Evolutionary conservation across 2,888 invertebrate genomes (phyloP), one percentile per base, ranked within the genome.

Genomic region (Shargacucullia verbasci): DNA sequence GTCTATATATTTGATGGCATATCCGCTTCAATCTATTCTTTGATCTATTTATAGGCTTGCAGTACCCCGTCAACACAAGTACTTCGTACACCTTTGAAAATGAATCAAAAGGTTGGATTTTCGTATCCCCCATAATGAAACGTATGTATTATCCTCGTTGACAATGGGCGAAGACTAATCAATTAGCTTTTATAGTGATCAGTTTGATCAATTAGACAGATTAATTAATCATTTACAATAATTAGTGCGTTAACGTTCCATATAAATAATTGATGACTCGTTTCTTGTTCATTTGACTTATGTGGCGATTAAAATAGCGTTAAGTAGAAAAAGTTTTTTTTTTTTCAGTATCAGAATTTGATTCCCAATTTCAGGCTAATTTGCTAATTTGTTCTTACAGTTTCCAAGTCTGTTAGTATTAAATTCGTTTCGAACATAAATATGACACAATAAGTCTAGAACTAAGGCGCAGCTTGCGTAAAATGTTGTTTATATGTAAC

Each of bases 41-140:
- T 39, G 76, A 78, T 57, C 76, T 70, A 31, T 73, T 66, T 48
- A 76, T 13, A n/a, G 70, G 68, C 57, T 73, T 81, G 54, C 66
- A 81, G 65, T 39, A 85, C 7, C 85, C 85, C 4, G 72, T 56
- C 68, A 68, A 70, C 6, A 61, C 48, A 44, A 85, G 54, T 34
- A 81, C 45, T 58, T 72, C 81, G 55, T 78, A 81, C 0, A 76
- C 67, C 12, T 43, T 45, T 11, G 55, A 20, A 56, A 85, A 84
- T 6, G 83, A 79, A 48, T 85, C 79, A 57, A 82, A 79, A 4
- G 85, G 84, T 5, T 52, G 64, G 3, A 75, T 61, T 64, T 67
- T 74, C 58, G 62, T 56, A 0, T 52, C 41, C 45, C n/a, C 41
- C 76, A 79, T 78, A 6, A 29, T 53, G 37, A 47, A 43, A 13